These are phyloP conservation scores for Oxygymnocypris stewartii DNA, from an alignment of 2,113 vertebrate species.

Conservation along the genomic window DNA sequence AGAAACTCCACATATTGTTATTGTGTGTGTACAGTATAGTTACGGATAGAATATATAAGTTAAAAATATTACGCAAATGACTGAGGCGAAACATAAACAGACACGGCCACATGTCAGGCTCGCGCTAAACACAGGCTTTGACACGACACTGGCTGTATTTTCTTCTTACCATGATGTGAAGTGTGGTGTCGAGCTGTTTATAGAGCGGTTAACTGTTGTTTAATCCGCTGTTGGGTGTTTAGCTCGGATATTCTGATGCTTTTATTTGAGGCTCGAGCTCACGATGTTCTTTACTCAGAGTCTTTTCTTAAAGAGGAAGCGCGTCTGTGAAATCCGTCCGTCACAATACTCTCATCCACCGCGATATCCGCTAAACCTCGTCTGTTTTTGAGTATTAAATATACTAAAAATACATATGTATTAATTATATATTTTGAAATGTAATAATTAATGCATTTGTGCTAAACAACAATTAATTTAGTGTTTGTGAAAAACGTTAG, in stretches of 20 bases:
- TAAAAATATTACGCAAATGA: not conserved
- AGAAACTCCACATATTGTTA: not conserved
- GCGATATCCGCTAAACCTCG: not conserved
- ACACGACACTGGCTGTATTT: accelerated
- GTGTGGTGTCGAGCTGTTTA: conserved; percentile 34
- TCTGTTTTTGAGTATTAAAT: not conserved
- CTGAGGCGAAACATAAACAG: not conserved
- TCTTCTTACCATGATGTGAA: conserved; percentile 72
- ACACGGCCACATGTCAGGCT: conserved; percentile 58
- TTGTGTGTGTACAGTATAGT: not conserved
- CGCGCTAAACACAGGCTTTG: not conserved
- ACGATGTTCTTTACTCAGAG: conserved; percentile 68
- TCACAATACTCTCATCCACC: not conserved
- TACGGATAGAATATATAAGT: not conserved
- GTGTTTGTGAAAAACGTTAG: not conserved
- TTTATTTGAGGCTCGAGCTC: conserved; percentile 54
- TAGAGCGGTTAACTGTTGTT: not conserved
- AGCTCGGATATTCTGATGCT: not conserved
- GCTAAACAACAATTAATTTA: not conserved
- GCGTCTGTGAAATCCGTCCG: conserved; percentile 49
- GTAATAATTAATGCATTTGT: not conserved
- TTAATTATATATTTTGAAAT: not conserved
- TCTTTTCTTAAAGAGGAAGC: conserved; percentile 67
- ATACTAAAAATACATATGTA: not conserved
- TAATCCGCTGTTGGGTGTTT: not conserved